phyloP scores from a whole-genome alignment of 1,140 invertebrate genomes.

The Zaprionus ornatus region DNA sequence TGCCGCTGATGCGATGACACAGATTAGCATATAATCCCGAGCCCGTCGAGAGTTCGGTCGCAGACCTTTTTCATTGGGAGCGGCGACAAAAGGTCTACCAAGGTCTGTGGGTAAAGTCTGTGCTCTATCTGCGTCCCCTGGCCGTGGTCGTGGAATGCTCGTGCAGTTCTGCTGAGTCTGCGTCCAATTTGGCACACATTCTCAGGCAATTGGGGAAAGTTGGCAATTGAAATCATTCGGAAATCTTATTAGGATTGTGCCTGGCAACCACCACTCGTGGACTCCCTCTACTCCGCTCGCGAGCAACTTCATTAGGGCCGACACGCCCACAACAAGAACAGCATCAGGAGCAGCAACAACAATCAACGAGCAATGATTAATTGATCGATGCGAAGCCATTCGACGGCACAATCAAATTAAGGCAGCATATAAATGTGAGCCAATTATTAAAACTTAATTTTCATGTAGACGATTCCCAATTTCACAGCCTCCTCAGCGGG shows the following conservation, averaged over 20 bases:
- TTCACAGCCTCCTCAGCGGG: slow-evolving; percentile 71
- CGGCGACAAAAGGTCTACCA: slow-evolving; percentile 74
- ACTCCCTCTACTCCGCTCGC: neutral
- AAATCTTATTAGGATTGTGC: neutral
- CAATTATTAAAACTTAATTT: slow-evolving; percentile 79
- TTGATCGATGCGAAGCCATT: slow-evolving; percentile 58
- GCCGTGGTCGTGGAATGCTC: slow-evolving; percentile 25
- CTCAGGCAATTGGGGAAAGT: slow-evolving; percentile 39
- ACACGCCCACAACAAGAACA: slow-evolving; percentile 59
- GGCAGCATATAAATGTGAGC: slow-evolving; percentile 75
- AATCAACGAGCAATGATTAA: slow-evolving; percentile 74
- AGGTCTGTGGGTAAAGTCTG: slow-evolving; percentile 11
- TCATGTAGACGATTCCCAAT: slow-evolving; percentile 68
- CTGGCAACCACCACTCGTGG: neutral
- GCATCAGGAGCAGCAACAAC: slow-evolving; percentile 30
- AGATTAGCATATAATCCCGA: slow-evolving; percentile 58
- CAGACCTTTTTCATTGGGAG: slow-evolving; percentile 50
- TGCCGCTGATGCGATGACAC: slow-evolving; percentile 77
- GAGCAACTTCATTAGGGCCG: slow-evolving; percentile 61
- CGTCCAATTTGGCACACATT: slow-evolving; percentile 33
- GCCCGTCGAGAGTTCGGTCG: neutral
- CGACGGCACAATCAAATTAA: slow-evolving; percentile 77
- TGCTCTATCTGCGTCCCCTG: slow-evolving; percentile 25
- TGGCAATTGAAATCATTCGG: slow-evolving; percentile 32
- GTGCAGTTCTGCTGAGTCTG: slow-evolving; percentile 36